A percentile compares a stretch with the other conserved stretches of the same genome.
Conservation (phyloP, 1,140 invertebrate genomes). For the Leptinotarsa undecemlineata region DNA sequence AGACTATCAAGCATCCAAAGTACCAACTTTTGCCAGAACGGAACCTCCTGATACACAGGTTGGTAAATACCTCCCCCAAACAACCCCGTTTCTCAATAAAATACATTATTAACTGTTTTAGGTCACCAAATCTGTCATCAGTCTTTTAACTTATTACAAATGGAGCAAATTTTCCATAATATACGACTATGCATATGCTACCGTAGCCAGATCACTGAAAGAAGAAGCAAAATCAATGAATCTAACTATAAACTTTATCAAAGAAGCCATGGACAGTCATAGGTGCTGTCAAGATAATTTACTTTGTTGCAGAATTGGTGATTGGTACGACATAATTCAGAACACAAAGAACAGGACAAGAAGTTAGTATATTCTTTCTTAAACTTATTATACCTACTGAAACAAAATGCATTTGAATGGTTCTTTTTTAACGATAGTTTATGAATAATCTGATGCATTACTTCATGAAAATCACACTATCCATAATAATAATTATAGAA, state of each 20-base stretch:
- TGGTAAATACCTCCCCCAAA: constrained; percentile 40
- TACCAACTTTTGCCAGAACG: constrained; percentile 91
- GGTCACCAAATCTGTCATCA: constrained; percentile 92
- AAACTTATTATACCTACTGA: too few relatives aligned
- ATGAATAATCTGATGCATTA: too few relatives aligned
- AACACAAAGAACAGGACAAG: constrained; percentile 87
- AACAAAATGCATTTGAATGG: too few relatives aligned
- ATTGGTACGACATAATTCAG: constrained; percentile 85
- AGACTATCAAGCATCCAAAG: constrained; percentile 81
- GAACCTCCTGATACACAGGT: constrained; percentile 92
- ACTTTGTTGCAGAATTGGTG: constrained; percentile 71
- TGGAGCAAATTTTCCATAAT: constrained; percentile 95
- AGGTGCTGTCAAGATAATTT: constrained; percentile 76
- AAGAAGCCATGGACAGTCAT: constrained; percentile 67
- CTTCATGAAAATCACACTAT: too few relatives aligned
- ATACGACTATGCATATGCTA: constrained; percentile 79
- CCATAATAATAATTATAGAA: too few relatives aligned
- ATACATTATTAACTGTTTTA: constrained; percentile 53
- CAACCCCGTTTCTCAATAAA: not conserved
- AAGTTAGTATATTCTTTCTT: constrained; percentile 64
- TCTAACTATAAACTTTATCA: constrained; percentile 79
- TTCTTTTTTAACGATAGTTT: too few relatives aligned
- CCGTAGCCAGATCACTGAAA: constrained; percentile 75
- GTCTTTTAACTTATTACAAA: constrained; percentile 84
- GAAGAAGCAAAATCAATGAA: constrained; percentile 70